These are phyloP conservation scores for Zaprionus gabonicus DNA, from an alignment of 1,140 invertebrate species.

Conservation along the genomic window DNA sequence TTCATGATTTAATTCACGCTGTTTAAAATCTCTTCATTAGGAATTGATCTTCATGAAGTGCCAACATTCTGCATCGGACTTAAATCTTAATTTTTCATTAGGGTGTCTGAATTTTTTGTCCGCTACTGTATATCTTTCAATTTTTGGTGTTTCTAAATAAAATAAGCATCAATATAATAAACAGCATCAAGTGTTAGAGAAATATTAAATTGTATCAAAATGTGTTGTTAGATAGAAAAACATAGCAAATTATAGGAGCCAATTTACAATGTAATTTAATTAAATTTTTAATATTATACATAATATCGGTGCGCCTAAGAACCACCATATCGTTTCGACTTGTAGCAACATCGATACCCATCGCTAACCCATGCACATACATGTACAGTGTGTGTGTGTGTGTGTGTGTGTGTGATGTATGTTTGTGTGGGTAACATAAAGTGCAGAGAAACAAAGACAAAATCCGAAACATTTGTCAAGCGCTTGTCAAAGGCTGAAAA, in stretches of 20 bases:
- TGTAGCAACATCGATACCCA: neutral
- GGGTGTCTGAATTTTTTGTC: too few relatives aligned
- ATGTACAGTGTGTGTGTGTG: neutral
- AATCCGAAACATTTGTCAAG: conserved; percentile 76
- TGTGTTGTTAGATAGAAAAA: neutral
- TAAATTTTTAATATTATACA: too few relatives aligned
- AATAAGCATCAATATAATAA: too few relatives aligned
- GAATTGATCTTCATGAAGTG: too few relatives aligned
- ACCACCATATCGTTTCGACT: neutral
- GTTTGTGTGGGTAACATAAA: neutral
- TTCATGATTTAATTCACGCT: too few relatives aligned
- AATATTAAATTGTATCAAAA: neutral
- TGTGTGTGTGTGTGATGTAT: neutral
- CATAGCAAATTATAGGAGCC: neutral
- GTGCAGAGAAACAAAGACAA: conserved; percentile 42
- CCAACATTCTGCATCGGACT: too few relatives aligned
- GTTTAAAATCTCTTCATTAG: too few relatives aligned
- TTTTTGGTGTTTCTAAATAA: too few relatives aligned
- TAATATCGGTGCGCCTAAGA: neutral
- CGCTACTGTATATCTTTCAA: too few relatives aligned
- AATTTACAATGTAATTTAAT: neutral
- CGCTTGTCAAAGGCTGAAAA: conserved; percentile 67
- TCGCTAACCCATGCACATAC: neutral
- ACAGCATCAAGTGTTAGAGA: too few relatives aligned
- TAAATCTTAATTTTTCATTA: too few relatives aligned